Base-by-base conservation (phyloP, 1,140 invertebrate species). In the Trichonephila clavata region DNA sequence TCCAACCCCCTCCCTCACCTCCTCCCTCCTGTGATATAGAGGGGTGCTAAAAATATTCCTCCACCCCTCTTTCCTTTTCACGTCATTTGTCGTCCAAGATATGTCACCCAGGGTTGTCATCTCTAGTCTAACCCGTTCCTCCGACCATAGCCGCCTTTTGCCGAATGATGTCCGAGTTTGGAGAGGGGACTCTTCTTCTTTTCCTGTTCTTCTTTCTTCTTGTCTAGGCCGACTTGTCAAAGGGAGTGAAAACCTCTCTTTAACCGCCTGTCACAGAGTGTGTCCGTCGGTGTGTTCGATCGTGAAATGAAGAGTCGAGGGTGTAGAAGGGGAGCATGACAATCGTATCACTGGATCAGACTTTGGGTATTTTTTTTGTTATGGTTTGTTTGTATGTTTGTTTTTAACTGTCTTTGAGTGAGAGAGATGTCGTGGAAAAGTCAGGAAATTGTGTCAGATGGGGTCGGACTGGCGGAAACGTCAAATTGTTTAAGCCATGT, bases 11-110 rank as follows among this genome's bases (percentile, higher is more conserved):
- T 57, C 68, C 90, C 81, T 68, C 68, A 86, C 83, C 84, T 50
- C 50, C 7, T 50, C 50, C 83, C 21, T 50, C 20, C 65, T 24
- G 24, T 68, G 65, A 59, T 16, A 32, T 43, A n/a, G 60, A n/a
- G 27, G 81, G 90, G 63, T 39, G 90, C 81, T 27, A 32, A 59
- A 83, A 91, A 91, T 80, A 77, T 91, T 68, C 59, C 60, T 59
- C 90, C n/a, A 43, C 71, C 81, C 63, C 63, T 27, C n/a, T 61
- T 87, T 80, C 63, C 92, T 86, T 87, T 93, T 93, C 86, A 93
- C 86, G 92, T 93, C 92, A 93, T 93, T 93, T 93, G 92, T 93
- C 92, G 92, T 43, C 86, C 65, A 32, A 93, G 92, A 93, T 93
- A 87, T 93, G 92, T 93, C 92, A 88, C 61, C 57, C 71, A 27